Evolutionary conservation across 2,797 vertebrate species (phyloP).

Genomic region (Hoplostethus mediterraneus): DNA sequence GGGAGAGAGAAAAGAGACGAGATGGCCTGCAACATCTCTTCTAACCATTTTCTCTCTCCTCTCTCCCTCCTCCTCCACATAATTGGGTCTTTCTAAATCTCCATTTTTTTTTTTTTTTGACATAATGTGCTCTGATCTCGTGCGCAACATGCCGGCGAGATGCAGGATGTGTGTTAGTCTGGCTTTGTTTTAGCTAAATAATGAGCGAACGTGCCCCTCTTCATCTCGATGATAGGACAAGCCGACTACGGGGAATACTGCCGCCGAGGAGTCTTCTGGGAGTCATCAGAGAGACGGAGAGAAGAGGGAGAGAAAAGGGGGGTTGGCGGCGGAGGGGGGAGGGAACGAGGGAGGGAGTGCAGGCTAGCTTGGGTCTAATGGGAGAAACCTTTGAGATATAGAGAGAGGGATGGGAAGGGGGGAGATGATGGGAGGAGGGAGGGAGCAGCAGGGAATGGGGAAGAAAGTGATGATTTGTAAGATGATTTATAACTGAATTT

Average conservation of each 20-base stretch:
- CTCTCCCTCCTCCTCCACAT: neutral
- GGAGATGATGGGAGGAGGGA: neutral
- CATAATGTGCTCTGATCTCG: neutral
- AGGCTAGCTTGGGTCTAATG: constrained; percentile 14
- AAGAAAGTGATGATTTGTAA: neutral
- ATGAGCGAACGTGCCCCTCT: constrained; percentile 37
- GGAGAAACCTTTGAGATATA: constrained; percentile 33
- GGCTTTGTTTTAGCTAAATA: constrained; percentile 21
- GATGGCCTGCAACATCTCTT: constrained; percentile 4
- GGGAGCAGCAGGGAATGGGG: constrained; percentile 2
- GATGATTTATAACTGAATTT: neutral
- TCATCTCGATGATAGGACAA: constrained; percentile 34
- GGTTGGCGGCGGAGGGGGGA: constrained; percentile 16
- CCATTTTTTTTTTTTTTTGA: neutral
- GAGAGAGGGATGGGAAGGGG: neutral
- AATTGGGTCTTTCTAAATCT: neutral
- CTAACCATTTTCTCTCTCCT: neutral
- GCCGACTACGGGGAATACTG: constrained; percentile 48
- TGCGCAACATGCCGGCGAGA: neutral
- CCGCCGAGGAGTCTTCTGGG: constrained; percentile 24
- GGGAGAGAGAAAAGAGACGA: neutral
- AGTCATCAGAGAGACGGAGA: constrained; percentile 37
- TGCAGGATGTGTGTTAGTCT: neutral
- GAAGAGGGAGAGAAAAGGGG: constrained; percentile 2
- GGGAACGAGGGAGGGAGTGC: constrained; percentile 5